Evolutionary conservation across 2,888 invertebrate species (phyloP), one percentile per base, ranked within the genome.

Genomic region (Hedychridium roseum): DNA sequence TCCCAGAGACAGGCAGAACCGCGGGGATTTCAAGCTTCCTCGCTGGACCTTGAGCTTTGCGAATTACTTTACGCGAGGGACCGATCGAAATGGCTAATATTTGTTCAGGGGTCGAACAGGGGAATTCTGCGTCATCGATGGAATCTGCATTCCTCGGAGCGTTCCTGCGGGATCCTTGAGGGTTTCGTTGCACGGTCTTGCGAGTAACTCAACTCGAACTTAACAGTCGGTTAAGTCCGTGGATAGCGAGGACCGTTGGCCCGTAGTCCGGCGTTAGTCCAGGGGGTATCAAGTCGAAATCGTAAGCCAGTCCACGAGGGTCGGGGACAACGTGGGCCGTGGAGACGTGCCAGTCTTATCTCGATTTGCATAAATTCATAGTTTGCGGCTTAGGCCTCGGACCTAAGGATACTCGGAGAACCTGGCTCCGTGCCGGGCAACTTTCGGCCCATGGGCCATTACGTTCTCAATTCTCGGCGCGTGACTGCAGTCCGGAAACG

Each of bases 361-460:
- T 66, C 63, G 74, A 78, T 78, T 74, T 75, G 67, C 76, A 78
- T 78, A 75, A 76, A 78, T 78, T 78, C 68, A 75, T 74, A 76
- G 75, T 74, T 75, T 60, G 64, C 53, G 64, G 70, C 63, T 73
- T 70, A 71, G 64, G 57, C 64, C 68, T 66, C 49, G 57, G 49
- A 66, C 65, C 65, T 64, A 61, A 66, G 62, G 68, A 70, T 51
- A 58, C 50, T 57, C 52, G 54, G 58, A 69, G 68, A 60, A 62
- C 34, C 37, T 21, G 43, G 40, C 36, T 43, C 41, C 36, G 12
- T 28, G 9, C 16, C 26, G 20, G 11, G 20, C 14, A 52, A 55
- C 46, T 59, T 47, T 30, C 38, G 20, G 39, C 30, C 26, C 15
- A 17, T 11, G 9, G 6, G 34, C 34, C 34, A 34, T 34, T 34